phyloP scores from a whole-genome alignment of 1,140 invertebrate genomes.

The Babylonia areolata region DNA sequence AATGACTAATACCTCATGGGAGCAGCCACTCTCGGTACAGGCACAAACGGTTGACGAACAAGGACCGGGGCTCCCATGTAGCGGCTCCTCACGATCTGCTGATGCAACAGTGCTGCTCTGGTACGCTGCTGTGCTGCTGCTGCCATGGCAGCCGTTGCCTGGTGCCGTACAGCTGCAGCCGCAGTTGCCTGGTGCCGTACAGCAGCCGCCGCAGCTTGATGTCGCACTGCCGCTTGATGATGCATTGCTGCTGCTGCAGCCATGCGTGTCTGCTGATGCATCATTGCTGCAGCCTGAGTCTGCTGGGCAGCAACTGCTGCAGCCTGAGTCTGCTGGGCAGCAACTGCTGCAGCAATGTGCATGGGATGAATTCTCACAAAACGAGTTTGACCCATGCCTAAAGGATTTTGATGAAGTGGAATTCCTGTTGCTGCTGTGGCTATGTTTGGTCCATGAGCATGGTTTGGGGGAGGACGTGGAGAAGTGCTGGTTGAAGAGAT shows the following conservation, averaged over 20 bases:
- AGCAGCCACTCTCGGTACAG: background rate
- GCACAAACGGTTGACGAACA: background rate
- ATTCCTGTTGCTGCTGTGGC: background rate
- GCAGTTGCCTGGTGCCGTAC: background rate
- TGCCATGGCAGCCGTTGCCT: background rate
- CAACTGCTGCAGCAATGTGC: background rate
- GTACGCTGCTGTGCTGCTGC: background rate
- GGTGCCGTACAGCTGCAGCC: background rate
- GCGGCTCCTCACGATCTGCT: slow-evolving; percentile 7
- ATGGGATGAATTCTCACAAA: slow-evolving; percentile 12
- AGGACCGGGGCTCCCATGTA: slow-evolving; percentile 7
- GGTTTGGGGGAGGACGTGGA: background rate
- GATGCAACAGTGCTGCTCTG: background rate
- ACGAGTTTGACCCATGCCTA: background rate
- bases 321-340: background rate
- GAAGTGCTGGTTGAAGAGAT: background rate
- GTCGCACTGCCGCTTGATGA: background rate
- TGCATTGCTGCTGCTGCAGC: background rate
- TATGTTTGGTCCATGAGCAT: background rate
- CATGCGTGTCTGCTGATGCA: background rate
- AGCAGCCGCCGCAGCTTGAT: background rate
- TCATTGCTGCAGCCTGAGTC: background rate
- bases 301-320: background rate
- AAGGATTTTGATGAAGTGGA: background rate
- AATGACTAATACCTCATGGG: background rate